Conservation (phyloP, 2,113 vertebrate genomes). For the Etheostoma spectabile region DNA sequence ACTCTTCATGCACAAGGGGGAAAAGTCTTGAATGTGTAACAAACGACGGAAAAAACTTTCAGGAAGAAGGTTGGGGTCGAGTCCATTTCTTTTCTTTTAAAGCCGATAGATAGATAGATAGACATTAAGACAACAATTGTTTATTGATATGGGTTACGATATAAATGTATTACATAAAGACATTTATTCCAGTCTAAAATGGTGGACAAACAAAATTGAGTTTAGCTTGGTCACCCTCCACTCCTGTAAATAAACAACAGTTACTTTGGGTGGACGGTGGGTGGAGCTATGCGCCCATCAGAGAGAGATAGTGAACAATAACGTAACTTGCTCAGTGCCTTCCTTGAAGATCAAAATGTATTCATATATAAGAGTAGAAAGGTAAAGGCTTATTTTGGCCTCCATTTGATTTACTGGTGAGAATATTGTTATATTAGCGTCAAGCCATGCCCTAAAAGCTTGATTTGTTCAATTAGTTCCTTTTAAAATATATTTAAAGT, state of each 20-base stretch:
- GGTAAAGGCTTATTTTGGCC: not conserved
- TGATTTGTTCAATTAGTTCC: not conserved
- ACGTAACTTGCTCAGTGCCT: not conserved
- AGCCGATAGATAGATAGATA: too few relatives aligned
- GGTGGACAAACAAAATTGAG: not conserved
- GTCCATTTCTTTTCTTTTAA: too few relatives aligned
- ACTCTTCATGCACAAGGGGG: too few relatives aligned
- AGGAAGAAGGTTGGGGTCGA: too few relatives aligned
- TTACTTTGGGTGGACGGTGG: slow-evolving; percentile 7
- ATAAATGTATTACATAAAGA: not conserved
- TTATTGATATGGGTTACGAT: too few relatives aligned
- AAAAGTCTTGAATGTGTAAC: too few relatives aligned
- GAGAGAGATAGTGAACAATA: not conserved
- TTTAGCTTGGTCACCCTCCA: not conserved
- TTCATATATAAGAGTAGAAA: not conserved
- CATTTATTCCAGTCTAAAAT: not conserved
- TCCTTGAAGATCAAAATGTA: not conserved
- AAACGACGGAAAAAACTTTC: too few relatives aligned
- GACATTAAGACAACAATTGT: too few relatives aligned
- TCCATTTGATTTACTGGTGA: not conserved
- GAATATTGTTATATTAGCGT: too few relatives aligned
- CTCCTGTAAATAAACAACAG: slow-evolving; percentile 36
- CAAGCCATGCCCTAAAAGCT: not conserved
- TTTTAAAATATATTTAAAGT: not conserved
- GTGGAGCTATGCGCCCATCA: slow-evolving; percentile 3